Base-by-base conservation (phyloP, 2,888 invertebrate genomes). In the Notocelia uddmanniana region DNA sequence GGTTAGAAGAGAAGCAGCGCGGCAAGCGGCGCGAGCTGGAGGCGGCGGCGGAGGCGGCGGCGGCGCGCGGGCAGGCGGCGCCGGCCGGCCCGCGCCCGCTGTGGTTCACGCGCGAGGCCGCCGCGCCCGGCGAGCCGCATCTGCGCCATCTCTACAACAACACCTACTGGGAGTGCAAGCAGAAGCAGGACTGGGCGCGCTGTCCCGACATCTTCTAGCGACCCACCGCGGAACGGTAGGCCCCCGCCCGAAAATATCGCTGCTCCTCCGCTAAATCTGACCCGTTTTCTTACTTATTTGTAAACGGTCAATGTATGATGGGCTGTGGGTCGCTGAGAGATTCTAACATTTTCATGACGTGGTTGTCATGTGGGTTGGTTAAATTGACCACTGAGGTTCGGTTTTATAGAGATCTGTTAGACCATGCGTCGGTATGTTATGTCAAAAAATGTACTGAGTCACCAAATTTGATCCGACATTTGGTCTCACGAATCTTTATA, bases 1-100 rank as follows among this genome's bases (percentile, higher is more conserved):
- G 96, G 0, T 94, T 99, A 31, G 99, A 99, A 90, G 99, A 99
- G 89, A 99, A 99, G 90, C 99, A 99, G 93, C 95, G 99, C 76
- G 94, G 95, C 9, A 95, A 94, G 76, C 94, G 99, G 66, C 95
- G 98, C 76, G 88, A 94, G 80, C 95, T 97, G 23, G 99, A 99
- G 88, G 94, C 95, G 2, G 96, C 96, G 76, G 96, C 97, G 0
- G 98, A 98, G 89, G 85, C 89, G 75, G 95, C 96, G 45, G 96
- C 96, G 45, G 94, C 95, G 19, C 91, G 95, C 76, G 95, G 95
- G 78, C 94, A 94, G 76, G 95, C 96, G 0, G 95, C 95, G 15
- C 94, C 95, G 8, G 83, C 94, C 73, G 96, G 3, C 97, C 96
- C 48, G 82, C 95, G 96, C 79, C 98, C 99, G 26, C 85, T 96